A percentile compares a stretch with the other conserved stretches of the same genome.
These are phyloP conservation scores for Drosophila niveifrons DNA, from an alignment of 2,888 invertebrate genomes.

Conservation along the genomic window DNA sequence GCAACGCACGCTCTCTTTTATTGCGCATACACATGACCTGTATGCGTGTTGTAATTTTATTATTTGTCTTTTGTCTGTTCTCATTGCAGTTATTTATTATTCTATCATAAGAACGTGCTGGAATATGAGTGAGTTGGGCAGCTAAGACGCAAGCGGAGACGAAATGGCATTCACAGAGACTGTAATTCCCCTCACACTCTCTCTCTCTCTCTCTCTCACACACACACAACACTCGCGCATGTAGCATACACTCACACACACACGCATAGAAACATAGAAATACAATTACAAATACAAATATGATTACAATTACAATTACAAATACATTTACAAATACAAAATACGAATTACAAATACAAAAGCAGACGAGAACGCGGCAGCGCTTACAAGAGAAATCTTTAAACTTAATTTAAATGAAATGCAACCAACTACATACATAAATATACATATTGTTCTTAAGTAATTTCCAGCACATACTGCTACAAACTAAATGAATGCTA, in stretches of 20 bases:
- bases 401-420: constrained; percentile 43
- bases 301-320: constrained; percentile 20
- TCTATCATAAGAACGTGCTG: constrained; percentile 98
- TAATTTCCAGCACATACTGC: constrained; percentile 66
- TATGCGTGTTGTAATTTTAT: background rate
- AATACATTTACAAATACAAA: constrained; percentile 20
- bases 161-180: constrained; percentile 55
- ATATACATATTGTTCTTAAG: constrained; percentile 62
- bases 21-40: background rate
- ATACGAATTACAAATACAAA: constrained; percentile 42
- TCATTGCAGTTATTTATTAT: constrained; percentile 92
- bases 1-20: background rate
- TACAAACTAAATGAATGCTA: constrained; percentile 64
- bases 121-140: constrained; percentile 88
- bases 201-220: constrained; percentile 9
- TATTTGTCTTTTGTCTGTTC: background rate
- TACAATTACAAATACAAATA: constrained; percentile 22
- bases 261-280: constrained; percentile 19
- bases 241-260: constrained; percentile 43
- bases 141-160: constrained; percentile 10
- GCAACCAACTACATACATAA: constrained; percentile 8
- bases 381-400: constrained; percentile 60
- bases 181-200: constrained; percentile 50
- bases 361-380: constrained; percentile 63
- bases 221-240: constrained; percentile 24